phyloP scores from a whole-genome alignment of 2,113 vertebrate genomes.

The Porphyrio hochstetteri region DNA sequence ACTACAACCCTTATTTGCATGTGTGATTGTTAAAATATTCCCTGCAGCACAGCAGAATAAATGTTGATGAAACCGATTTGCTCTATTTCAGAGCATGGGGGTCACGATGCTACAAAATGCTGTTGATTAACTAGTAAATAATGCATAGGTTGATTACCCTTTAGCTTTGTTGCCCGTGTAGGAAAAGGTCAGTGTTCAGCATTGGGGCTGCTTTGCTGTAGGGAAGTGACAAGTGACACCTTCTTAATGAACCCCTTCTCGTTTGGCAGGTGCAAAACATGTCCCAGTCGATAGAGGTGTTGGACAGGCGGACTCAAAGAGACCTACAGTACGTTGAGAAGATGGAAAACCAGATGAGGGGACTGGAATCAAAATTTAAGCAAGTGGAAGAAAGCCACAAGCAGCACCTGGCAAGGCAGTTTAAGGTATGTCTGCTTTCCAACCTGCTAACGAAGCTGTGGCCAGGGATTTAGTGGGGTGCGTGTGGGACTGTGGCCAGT shows the following conservation, averaged over 20 bases:
- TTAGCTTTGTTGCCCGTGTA: not conserved
- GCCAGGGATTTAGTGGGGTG: not conserved
- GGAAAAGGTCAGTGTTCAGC: not conserved
- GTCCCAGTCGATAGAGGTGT: conserved; percentile 97
- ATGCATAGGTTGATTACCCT: not conserved
- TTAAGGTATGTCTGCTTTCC: conserved; percentile 82
- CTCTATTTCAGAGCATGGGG: not conserved
- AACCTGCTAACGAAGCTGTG: not conserved
- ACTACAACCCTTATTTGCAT: not conserved
- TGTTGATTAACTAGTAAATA: conserved; percentile 26
- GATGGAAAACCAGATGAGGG: conserved; percentile 97
- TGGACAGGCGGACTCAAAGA: conserved; percentile 95
- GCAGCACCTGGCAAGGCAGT: conserved; percentile 98
- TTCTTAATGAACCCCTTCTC: conserved; percentile 4
- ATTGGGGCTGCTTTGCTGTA: not conserved
- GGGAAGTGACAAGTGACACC: not conserved
- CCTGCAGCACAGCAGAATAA: not conserved
- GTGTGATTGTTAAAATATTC: not conserved
- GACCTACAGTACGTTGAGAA: conserved; percentile 98
- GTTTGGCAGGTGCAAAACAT: conserved; percentile 94
- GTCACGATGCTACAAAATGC: not conserved
- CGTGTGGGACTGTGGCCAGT: accelerated
- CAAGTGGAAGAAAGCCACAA: conserved; percentile 98
- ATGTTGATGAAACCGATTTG: not conserved
- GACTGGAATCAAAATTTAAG: conserved; percentile 96